These are phyloP conservation scores for Huso huso DNA, from an alignment of 2,797 vertebrate genomes.

Conservation along the genomic window DNA sequence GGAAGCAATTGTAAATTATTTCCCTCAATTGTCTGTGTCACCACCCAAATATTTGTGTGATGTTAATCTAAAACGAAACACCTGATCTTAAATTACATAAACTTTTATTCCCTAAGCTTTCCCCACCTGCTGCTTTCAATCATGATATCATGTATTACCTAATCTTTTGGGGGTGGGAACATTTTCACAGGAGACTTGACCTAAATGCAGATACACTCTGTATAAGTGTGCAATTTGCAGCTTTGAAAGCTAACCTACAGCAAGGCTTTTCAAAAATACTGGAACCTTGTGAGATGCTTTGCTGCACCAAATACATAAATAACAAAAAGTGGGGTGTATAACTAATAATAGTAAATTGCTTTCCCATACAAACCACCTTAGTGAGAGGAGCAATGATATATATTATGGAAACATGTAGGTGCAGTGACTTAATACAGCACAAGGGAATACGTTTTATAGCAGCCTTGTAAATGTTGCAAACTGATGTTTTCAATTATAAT, in stretches of 20 bases:
- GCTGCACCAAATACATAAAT: constrained; percentile 28
- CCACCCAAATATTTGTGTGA: constrained; percentile 24
- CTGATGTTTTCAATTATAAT: constrained; percentile 68
- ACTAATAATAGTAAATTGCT: constrained; percentile 27
- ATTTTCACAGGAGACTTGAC: constrained; percentile 49
- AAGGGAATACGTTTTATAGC: constrained; percentile 60
- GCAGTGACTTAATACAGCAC: constrained; percentile 51
- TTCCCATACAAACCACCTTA: constrained; percentile 22
- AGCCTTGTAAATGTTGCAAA: constrained; percentile 62
- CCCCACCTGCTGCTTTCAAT: constrained; percentile 51
- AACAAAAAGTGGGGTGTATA: constrained; percentile 31
- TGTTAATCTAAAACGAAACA: constrained; percentile 31
- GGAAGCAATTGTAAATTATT: no score
- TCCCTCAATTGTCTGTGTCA: constrained; percentile 20
- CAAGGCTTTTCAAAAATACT: constrained; percentile 6
- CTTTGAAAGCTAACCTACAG: constrained; percentile 9
- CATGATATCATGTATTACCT: constrained; percentile 54
- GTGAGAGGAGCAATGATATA: constrained; percentile 50
- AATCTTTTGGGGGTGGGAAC: constrained; percentile 40
- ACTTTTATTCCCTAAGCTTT: constrained; percentile 31
- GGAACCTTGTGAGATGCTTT: constrained; percentile 14
- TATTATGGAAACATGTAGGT: constrained; percentile 44
- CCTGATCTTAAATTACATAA: constrained; percentile 30
- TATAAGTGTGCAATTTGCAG: constrained; percentile 6
- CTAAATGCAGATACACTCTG: constrained; percentile 41